These are phyloP conservation scores for Nomia melanderi DNA, from an alignment of 1,140 invertebrate species.

Conservation along the genomic window DNA sequence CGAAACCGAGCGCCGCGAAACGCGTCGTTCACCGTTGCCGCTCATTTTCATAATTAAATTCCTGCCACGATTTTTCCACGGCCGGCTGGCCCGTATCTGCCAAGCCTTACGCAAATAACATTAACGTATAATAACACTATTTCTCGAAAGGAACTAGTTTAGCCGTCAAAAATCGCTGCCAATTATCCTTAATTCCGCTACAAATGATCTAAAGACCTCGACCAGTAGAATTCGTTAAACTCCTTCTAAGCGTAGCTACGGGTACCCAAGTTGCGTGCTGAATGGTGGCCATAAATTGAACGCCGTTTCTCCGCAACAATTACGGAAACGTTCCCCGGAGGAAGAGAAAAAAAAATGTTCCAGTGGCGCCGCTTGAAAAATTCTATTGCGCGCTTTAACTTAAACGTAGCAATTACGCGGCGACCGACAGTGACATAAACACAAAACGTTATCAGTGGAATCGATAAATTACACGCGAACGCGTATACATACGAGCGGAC, in stretches of 20 bases:
- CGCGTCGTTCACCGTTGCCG: too few species aligned
- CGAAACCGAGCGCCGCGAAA: too few species aligned
- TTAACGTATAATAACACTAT: background rate
- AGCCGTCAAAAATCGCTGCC: background rate
- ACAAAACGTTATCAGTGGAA: constrained; percentile 33
- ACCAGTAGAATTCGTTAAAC: background rate
- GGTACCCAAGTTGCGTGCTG: background rate
- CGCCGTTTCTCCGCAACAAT: constrained; percentile 15
- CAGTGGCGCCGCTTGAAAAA: background rate
- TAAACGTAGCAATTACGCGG: constrained; percentile 38
- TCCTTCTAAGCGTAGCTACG: background rate
- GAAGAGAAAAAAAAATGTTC: constrained; percentile 10
- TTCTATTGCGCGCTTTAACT: constrained; percentile 20
- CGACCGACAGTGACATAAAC: constrained; percentile 44
- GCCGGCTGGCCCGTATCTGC: too few species aligned
- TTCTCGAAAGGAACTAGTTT: too few species aligned
- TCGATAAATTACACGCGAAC: constrained; percentile 42
- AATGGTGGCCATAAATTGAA: constrained; percentile 16
- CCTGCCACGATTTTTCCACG: too few species aligned
- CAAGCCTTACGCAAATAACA: too few species aligned
- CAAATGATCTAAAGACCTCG: background rate
- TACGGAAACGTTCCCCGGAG: constrained; percentile 18
- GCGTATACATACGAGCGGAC: constrained; percentile 1
- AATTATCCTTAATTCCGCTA: background rate
- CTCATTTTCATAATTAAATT: too few species aligned